Percentiles rank a stretch among this genome's conserved stretches.
phyloP scores from a whole-genome alignment of 1,140 invertebrate species.

The Eumeta japonica region DNA sequence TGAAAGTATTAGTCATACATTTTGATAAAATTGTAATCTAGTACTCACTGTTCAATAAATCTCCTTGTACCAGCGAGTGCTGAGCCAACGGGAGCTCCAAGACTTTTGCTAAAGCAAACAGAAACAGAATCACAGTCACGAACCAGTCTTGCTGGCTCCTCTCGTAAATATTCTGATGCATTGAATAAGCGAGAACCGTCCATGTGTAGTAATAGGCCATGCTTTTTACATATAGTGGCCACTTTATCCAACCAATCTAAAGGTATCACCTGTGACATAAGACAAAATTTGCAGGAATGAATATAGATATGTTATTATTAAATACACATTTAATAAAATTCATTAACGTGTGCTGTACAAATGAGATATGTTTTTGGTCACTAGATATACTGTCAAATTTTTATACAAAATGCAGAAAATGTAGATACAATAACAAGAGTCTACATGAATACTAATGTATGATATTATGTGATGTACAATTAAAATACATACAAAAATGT shows the following conservation, averaged over 20 bases:
- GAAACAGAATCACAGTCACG: slow-evolving; percentile 72
- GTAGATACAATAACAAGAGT: no score
- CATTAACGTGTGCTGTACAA: neutral
- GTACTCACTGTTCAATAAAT: slow-evolving; percentile 70
- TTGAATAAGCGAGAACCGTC: slow-evolving; percentile 89
- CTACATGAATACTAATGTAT: no score
- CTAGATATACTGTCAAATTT: no score
- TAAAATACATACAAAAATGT: no score
- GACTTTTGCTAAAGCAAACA: slow-evolving; percentile 80
- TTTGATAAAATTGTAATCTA: neutral
- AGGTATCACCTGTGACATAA: slow-evolving; percentile 65
- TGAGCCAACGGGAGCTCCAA: slow-evolving; percentile 83
- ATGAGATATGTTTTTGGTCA: neutral
- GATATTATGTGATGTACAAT: no score
- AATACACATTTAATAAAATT: neutral
- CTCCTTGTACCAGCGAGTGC: slow-evolving; percentile 71
- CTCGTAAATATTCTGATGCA: slow-evolving; percentile 66
- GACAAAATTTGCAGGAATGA: neutral
- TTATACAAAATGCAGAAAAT: no score
- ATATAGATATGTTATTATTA: neutral
- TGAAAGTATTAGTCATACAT: neutral
- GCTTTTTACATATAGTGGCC: slow-evolving; percentile 59
- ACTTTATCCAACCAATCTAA: slow-evolving; percentile 73
- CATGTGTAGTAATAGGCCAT: slow-evolving; percentile 73
- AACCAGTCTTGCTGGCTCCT: slow-evolving; percentile 63